Evolutionary conservation across 1,140 invertebrate genomes (phyloP), one percentile per base, ranked within the genome.

Genomic region (Neelides sp.): DNA sequence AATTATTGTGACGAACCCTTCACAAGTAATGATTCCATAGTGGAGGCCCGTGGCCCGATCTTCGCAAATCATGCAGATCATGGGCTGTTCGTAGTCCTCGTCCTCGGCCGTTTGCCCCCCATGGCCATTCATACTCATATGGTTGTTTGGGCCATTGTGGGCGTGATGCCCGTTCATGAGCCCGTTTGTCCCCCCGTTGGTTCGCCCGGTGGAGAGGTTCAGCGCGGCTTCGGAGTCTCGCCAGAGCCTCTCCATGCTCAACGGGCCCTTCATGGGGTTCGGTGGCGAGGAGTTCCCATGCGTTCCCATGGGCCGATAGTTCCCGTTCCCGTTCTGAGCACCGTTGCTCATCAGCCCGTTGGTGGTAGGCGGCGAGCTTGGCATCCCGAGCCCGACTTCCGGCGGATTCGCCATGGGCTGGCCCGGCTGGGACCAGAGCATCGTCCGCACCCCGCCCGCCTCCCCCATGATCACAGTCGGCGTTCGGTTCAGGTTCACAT

Each of bases 41-140:
- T 96, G 92, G 19, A 96, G 75, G n/a, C 92, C 92, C 1, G 91
- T 94, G 20, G 91, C 90, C 63, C 89, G 91, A 67, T 96, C 92
- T 67, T 94, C 89, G 69, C 92, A 96, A 54, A 96, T 95, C 87
- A 94, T 94, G 67, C 92, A 96, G 48, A 95, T 90, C 80, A 94
- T 86, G 2, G 86, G 88, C 69, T 89, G 86, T 52, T 92, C 88
- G 53, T 89, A 85, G 52, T 91, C 86, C 54, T 89, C 85, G 44
- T 65, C 64, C 27, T 64, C 63, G 1, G 34, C 47, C 35, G 30
- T 22, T 10, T 40, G 26, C 5, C 17, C 44, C 3, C 5, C 43
- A 45, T 45, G 24, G 32, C 43, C 28, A 45, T 19, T 45, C 5
- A 12, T 39, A 19, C 19, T 39, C 13, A 12, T 23, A 19, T 42